Base-by-base conservation (phyloP, 2,797 vertebrate genomes). In the Acomys russatus region DNA sequence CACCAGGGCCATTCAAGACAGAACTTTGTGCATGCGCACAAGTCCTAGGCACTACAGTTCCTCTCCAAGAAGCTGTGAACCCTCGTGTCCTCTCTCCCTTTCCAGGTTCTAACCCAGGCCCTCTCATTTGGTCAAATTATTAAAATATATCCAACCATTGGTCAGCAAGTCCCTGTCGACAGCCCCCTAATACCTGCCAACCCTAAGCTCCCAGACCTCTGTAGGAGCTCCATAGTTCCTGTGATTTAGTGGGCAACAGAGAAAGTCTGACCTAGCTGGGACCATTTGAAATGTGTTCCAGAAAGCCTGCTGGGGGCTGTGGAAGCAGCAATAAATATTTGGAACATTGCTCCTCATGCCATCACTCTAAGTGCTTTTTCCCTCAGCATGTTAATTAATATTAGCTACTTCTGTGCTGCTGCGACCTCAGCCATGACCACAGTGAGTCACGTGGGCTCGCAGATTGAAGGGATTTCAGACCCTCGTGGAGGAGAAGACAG, bases 141-240 rank as follows among this genome's bases (percentile, higher is more conserved):
- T 71, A 66, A 92, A 96, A 88, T n/a, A 56, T 30, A 77, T 73
- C 82, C 59, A 51, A 9, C 28, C 83, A 44, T 23, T 28, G 56
- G 64, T 83, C 44, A n/a, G 28, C 38, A 11, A 33, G 10, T 10
- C 71, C 30, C 23, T 17, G 0, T 64, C 61, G 49, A 1, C 9
- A 92, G 76, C 11, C 9, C 22, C 25, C 51, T 0, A 7, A 38
- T 17, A 23, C n/a, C 30, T 49, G 51, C 51, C 59, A 5, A 38
- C 12, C 33, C 12, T 30, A 0, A 0, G 20, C 25, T 63, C 35
- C 59, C 51, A 28, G 28, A 7, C 33, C 4, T 64, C 18, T 28
- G 77, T 9, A 12, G 68, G n/a, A 63, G 23, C 12, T 44, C 35
- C 5, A 49, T 14, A 68, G 63, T 61, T 63, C 35, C 30, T 83